Conservation (phyloP, 2,113 vertebrate genomes). For the Phocoena phocoena region DNA sequence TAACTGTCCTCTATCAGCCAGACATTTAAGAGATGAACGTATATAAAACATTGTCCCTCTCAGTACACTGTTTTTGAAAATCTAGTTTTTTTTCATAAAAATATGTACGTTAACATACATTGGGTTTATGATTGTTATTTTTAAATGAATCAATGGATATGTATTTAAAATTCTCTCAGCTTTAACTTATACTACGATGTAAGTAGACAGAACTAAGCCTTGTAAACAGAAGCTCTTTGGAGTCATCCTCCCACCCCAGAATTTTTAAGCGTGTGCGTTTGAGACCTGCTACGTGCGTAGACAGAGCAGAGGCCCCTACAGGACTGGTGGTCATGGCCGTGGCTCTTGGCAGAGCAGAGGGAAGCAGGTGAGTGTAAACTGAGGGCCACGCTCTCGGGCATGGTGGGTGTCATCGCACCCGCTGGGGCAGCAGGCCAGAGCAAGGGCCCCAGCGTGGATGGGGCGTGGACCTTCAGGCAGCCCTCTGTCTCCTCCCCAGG, state of each 20-base stretch:
- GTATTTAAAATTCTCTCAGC: neutral
- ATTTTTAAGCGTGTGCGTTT: neutral
- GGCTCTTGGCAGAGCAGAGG: no score
- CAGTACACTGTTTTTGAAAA: neutral
- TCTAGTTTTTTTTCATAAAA: neutral
- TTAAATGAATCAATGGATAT: neutral
- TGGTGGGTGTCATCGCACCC: accelerated
- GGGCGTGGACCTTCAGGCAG: neutral
- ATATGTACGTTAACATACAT: neutral
- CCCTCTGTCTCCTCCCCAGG: neutral
- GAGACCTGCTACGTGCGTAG: accelerated
- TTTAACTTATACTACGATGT: no score
- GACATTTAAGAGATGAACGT: neutral
- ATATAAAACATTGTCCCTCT: neutral
- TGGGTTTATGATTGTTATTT: neutral
- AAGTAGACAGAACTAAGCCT: accelerated
- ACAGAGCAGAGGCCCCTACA: neutral
- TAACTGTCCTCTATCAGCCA: neutral
- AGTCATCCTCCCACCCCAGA: accelerated
- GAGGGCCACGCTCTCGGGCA: neutral
- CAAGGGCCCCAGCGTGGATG: accelerated
- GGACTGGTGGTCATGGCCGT: accelerated
- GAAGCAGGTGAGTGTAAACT: accelerated
- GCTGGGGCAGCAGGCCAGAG: neutral
- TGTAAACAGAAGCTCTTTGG: neutral